A percentile compares a stretch with the other conserved stretches of the same genome.
Evolutionary conservation across 2,797 vertebrate genomes (phyloP).

Genomic region (Rhinoraja longicauda): DNA sequence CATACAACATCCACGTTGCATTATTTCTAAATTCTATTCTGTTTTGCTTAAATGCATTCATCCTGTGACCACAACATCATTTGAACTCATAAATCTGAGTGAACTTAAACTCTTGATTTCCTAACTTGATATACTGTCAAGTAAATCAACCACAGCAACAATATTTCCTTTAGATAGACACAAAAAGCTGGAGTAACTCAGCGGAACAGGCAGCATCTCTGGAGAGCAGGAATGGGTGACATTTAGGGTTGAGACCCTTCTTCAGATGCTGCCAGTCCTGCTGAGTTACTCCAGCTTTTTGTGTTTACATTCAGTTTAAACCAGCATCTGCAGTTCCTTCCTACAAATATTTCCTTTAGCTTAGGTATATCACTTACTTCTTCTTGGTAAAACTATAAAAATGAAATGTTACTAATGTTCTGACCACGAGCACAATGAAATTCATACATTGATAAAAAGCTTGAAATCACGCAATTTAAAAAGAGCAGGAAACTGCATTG

Average conservation of each 20-base stretch:
- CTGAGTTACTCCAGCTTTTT: too few species aligned
- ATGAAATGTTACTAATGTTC: neutral
- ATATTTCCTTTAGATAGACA: too few species aligned
- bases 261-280: too few species aligned
- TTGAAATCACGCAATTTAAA: too few species aligned
- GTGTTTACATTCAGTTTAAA: too few species aligned
- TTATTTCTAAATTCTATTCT: constrained; percentile 2
- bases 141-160: neutral
- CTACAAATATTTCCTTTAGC: neutral
- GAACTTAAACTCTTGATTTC: neutral
- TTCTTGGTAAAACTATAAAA: neutral
- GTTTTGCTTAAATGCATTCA: neutral
- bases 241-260: too few species aligned
- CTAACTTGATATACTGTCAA: neutral
- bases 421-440: neutral
- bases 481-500: neutral
- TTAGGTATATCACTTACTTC: neutral
- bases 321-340: too few species aligned
- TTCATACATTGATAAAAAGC: too few species aligned
- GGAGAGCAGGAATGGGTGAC: too few species aligned
- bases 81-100: neutral
- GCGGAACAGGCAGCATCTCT: too few species aligned
- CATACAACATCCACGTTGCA: neutral
- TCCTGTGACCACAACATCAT: neutral
- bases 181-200: too few species aligned